phyloP scores from a whole-genome alignment of 2,888 invertebrate species.

The Drosophila villosipedis region DNA sequence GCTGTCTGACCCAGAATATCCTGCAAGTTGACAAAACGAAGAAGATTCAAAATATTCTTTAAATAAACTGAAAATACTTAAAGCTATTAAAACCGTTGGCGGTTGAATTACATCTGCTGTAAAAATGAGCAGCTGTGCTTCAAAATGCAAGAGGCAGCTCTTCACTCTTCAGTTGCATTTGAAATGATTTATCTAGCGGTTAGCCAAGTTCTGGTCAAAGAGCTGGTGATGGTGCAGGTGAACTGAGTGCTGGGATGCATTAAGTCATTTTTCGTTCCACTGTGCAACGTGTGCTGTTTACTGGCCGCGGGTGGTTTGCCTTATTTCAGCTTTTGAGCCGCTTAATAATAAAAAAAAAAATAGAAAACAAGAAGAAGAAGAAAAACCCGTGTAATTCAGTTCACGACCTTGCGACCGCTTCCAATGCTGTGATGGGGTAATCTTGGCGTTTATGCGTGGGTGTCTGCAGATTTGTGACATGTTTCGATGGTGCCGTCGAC shows the following conservation, averaged over 20 bases:
- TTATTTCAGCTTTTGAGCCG: conserved; percentile 57
- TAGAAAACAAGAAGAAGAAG: not conserved
- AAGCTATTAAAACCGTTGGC: not conserved
- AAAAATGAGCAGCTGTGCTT: not conserved
- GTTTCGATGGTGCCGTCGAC: conserved; percentile 4
- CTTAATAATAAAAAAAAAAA: conserved; percentile 48
- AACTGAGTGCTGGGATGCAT: not conserved
- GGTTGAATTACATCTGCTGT: not conserved
- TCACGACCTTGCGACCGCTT: conserved; percentile 56
- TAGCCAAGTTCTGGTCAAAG: not conserved
- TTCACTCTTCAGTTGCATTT: not conserved
- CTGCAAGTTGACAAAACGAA: not conserved
- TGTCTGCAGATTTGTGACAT: conserved; percentile 38
- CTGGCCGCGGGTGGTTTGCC: conserved; percentile 59
- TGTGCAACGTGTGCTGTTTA: conserved; percentile 45
- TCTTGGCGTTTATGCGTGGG: conserved; percentile 33
- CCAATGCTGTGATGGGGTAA: conserved; percentile 43
- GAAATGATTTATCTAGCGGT: not conserved
- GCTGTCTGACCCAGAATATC: too few relatives aligned
- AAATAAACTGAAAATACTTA: not conserved
- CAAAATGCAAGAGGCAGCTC: not conserved
- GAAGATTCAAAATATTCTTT: too few relatives aligned
- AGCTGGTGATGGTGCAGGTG: not conserved
- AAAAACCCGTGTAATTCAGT: conserved; percentile 44
- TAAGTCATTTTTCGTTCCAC: conserved; percentile 27